Evolutionary conservation across 2,888 invertebrate genomes (phyloP).

Genomic region (Tolmerus cingulatus): DNA sequence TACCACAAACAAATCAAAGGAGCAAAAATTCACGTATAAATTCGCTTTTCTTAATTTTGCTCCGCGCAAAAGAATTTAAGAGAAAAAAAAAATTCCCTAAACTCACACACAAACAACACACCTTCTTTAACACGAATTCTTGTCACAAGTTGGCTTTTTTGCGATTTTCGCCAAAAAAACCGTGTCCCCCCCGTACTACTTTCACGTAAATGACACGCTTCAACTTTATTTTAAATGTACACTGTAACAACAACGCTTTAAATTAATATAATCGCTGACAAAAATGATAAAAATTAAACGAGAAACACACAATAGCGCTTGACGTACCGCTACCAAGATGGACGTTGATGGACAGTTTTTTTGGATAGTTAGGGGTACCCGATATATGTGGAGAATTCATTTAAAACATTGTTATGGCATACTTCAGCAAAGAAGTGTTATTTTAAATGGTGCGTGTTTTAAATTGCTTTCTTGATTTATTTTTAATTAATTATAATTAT

Average conservation of each 20-base stretch:
- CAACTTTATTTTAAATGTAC: background rate
- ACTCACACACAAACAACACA: constrained; percentile 21
- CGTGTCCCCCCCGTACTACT: background rate
- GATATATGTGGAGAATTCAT: background rate
- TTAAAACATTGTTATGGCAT: background rate
- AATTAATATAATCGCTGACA: constrained; percentile 29
- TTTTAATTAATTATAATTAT: background rate
- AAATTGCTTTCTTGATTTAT: background rate
- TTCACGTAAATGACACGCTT: background rate
- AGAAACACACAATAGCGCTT: constrained; percentile 44
- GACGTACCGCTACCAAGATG: constrained; percentile 47
- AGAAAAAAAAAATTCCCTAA: background rate
- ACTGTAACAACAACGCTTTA: background rate
- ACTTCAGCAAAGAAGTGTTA: background rate
- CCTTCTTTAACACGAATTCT: constrained; percentile 26
- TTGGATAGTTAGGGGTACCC: background rate
- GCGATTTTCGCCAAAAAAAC: background rate
- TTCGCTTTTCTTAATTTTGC: background rate
- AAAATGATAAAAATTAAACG: constrained; percentile 44
- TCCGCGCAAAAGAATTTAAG: background rate
- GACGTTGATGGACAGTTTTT: background rate
- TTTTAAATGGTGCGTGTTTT: background rate
- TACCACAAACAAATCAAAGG: background rate
- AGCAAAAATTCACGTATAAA: background rate
- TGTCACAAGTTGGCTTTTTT: constrained; percentile 1